Evolutionary conservation across 2,797 vertebrate species (phyloP).

Genomic region (Apodemus agrarius): DNA sequence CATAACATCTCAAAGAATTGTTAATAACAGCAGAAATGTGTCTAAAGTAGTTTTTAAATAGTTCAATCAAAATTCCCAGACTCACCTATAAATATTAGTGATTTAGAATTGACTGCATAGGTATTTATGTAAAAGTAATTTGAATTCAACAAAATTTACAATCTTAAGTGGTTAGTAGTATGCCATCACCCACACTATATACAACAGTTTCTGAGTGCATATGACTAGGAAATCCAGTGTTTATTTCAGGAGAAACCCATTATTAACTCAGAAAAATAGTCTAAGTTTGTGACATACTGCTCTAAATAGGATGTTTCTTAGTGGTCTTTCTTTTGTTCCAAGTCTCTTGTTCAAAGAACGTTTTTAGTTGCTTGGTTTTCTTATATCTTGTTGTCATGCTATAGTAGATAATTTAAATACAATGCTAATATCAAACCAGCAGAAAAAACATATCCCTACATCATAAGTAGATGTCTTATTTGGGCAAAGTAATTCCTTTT

Average conservation of each 20-base stretch:
- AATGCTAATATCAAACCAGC: slow-evolving; percentile 18
- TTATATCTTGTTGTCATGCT: not conserved
- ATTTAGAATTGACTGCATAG: not conserved
- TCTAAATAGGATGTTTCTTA: not conserved
- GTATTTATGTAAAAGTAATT: not conserved
- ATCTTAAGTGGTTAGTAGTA: not conserved
- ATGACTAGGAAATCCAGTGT: slow-evolving; percentile 29
- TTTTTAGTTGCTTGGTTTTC: not conserved
- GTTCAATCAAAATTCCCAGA: not conserved
- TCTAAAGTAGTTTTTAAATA: not conserved
- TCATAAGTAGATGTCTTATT: slow-evolving; percentile 12
- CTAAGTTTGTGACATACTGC: slow-evolving; percentile 3
- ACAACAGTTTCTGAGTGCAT: not conserved
- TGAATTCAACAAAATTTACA: slow-evolving; percentile 27
- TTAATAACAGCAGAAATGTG: not conserved
- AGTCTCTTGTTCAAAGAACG: not conserved
- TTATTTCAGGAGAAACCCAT: slow-evolving; percentile 50
- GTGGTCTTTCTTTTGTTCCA: not conserved
- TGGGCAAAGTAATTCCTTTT: slow-evolving; percentile 53
- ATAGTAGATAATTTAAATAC: not conserved
- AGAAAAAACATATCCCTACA: not conserved
- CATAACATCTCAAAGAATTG: not conserved
- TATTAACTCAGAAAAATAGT: slow-evolving; percentile 36
- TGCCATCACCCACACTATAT: not conserved
- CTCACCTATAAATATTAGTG: slow-evolving; percentile 16